Conservation (phyloP, 2,113 vertebrate genomes). For the Gymnocephalus cernua region DNA sequence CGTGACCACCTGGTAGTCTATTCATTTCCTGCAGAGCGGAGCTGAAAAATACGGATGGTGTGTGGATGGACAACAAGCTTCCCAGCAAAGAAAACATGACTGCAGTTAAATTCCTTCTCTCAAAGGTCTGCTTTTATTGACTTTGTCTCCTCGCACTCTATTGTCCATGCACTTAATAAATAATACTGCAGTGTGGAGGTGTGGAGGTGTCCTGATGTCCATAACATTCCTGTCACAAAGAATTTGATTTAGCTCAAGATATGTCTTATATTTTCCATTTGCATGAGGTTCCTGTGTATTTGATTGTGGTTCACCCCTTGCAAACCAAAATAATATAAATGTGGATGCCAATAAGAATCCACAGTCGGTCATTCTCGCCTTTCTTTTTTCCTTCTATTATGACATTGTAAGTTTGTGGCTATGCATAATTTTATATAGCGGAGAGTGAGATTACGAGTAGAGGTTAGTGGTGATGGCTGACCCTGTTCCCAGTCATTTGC, state of each 20-base stretch:
- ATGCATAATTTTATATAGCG: not conserved
- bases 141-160: not conserved
- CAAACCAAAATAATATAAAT: slow-evolving; percentile 21
- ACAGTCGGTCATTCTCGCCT: not conserved
- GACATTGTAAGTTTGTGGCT: slow-evolving; percentile 19
- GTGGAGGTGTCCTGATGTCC: not conserved
- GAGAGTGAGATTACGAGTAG: not conserved
- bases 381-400: slow-evolving; percentile 12
- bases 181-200: not conserved
- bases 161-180: not conserved
- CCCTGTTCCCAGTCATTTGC: slow-evolving; percentile 13
- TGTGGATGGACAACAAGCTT: not conserved
- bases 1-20: not conserved
- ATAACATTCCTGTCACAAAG: slow-evolving; percentile 11
- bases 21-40: slow-evolving; percentile 12
- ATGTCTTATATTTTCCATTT: slow-evolving; percentile 17
- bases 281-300: slow-evolving; percentile 6
- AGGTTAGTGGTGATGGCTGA: not conserved
- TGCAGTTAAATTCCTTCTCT: not conserved
- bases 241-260: slow-evolving; percentile 24
- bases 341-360: slow-evolving; percentile 28
- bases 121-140: slow-evolving; percentile 7
- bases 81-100: not conserved
- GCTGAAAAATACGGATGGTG: not conserved
- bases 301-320: slow-evolving; percentile 13